Evolutionary conservation across 2,797 vertebrate species (phyloP), one percentile per base, ranked within the genome.

Genomic region (Tragopan temminckii): DNA sequence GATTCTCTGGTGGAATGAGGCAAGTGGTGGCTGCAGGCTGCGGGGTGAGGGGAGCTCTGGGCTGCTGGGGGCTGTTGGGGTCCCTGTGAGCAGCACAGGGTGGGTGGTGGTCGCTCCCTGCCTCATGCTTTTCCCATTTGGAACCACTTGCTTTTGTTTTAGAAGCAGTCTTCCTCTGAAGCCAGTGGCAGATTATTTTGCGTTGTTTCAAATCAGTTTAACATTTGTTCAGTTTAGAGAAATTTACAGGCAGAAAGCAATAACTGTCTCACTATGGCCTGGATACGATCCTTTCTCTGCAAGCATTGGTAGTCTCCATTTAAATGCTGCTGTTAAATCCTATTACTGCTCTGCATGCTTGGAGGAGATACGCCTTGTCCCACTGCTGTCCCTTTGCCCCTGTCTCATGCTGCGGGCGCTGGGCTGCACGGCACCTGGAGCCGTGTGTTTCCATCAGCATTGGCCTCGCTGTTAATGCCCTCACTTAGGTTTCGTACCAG

Each of bases 71-170:
- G 43, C 19, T 45, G 43, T 45, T 45, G 43, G 46, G 3, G 21
- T 23, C 25, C 36, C 50, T 45, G 48, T 0, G 1, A 9, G 25
- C 16, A 5, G 7, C 10, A 13, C 0, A 0, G 4, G 2, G 36
- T 55, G 38, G 13, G 31, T 2, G 2, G 5, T 0, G 13, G 0
- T 18, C 53, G 63, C 53, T 64, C 67, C 58, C 21, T 24, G 43
- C 58, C 38, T 57, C 38, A 9, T 5, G 1, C 4, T 38, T 77
- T 38, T 69, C 61, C 53, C 6, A 0, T 35, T 52, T 50, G 70
- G 36, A 36, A 57, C 88, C 35, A 1, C 4, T 42, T 71, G 23
- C 50, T 59, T 58, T 46, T 82, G 84, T 58, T 71, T 43, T 20
- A 17, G 88, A 68, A 85, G 62, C 42, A 19, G 7, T 8, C 62